Evolutionary conservation across 2,797 vertebrate species (phyloP).

Genomic region (Scleropages formosus): DNA sequence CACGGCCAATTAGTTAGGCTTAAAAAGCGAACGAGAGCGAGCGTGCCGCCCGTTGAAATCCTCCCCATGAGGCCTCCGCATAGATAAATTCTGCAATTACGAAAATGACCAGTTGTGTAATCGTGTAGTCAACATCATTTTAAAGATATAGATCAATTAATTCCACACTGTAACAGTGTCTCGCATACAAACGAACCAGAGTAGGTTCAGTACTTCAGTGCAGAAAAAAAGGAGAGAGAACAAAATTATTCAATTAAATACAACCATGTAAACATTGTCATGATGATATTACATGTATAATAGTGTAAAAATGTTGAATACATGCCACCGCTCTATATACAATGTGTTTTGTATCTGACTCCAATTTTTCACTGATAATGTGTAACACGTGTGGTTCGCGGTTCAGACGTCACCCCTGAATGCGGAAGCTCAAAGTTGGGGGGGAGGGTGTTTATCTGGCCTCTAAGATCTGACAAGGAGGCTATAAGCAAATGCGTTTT

Average conservation of each 20-base stretch:
- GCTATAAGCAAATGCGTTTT: slow-evolving; percentile 30
- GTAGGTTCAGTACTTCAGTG: neutral
- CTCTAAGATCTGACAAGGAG: slow-evolving; percentile 53
- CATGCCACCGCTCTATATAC: slow-evolving; percentile 57
- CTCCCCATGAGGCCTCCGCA: slow-evolving; percentile 6
- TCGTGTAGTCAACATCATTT: neutral
- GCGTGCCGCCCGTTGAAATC: no score
- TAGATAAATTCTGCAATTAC: slow-evolving; percentile 3
- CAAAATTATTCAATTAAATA: no score
- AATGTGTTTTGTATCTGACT: slow-evolving; percentile 68
- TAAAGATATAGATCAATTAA: slow-evolving; percentile 10
- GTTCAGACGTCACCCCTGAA: slow-evolving; percentile 49
- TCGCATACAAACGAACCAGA: slow-evolving; percentile 12
- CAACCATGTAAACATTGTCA: neutral
- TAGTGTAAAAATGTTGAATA: neutral
- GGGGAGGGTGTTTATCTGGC: slow-evolving; percentile 42
- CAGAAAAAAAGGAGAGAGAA: no score
- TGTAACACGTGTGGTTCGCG: slow-evolving; percentile 63
- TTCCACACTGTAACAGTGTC: slow-evolving; percentile 11
- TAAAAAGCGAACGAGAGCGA: no score
- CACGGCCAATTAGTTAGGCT: no score
- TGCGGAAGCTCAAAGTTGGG: slow-evolving; percentile 41
- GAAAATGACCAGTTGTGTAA: slow-evolving; percentile 6
- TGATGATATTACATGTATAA: neutral
- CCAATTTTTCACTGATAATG: slow-evolving; percentile 64